Percentiles rank a stretch among this genome's conserved stretches.
Evolutionary conservation across 2,888 invertebrate species (phyloP).

Genomic region (Keiferia lycopersicella): DNA sequence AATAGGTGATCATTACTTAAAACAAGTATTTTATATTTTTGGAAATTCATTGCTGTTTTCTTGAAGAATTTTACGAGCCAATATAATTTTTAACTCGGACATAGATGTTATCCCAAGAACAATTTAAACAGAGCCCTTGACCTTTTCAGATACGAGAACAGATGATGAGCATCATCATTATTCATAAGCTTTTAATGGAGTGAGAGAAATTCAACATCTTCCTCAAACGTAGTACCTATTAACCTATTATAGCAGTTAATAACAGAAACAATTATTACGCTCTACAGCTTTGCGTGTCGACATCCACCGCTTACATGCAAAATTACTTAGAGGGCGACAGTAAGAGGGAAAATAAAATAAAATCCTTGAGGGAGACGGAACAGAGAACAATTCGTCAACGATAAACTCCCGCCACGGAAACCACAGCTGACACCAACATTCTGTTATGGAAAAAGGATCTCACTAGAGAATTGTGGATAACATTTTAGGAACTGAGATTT

Average conservation of each 20-base stretch:
- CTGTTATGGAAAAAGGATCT: conserved; percentile 15
- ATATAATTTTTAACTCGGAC: not conserved
- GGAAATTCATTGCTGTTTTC: no score
- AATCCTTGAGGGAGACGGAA: conserved; percentile 9
- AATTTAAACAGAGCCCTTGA: conserved; percentile 3
- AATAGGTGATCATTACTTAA: no score
- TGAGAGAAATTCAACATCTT: not conserved
- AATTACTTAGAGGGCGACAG: conserved; percentile 40
- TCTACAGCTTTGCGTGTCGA: conserved; percentile 42
- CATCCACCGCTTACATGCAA: conserved; percentile 38
- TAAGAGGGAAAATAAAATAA: conserved; percentile 21
- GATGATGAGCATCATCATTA: conserved; percentile 10
- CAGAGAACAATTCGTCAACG: conserved; percentile 20
- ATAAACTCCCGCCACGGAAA: conserved; percentile 11
- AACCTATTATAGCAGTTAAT: conserved; percentile 38
- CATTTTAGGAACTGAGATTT: conserved; percentile 30
- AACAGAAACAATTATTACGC: conserved; percentile 50
- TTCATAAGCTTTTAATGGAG: conserved; percentile 6
- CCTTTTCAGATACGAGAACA: not conserved
- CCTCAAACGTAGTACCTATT: conserved; percentile 15
- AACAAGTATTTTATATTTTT: no score
- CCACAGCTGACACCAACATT: conserved; percentile 14
- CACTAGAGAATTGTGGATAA: conserved; percentile 27
- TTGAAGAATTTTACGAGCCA: not conserved
- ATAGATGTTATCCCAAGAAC: not conserved